Evolutionary conservation across 2,888 invertebrate genomes (phyloP), one percentile per base, ranked within the genome.

Genomic region (Scotopteryx bipunctaria): DNA sequence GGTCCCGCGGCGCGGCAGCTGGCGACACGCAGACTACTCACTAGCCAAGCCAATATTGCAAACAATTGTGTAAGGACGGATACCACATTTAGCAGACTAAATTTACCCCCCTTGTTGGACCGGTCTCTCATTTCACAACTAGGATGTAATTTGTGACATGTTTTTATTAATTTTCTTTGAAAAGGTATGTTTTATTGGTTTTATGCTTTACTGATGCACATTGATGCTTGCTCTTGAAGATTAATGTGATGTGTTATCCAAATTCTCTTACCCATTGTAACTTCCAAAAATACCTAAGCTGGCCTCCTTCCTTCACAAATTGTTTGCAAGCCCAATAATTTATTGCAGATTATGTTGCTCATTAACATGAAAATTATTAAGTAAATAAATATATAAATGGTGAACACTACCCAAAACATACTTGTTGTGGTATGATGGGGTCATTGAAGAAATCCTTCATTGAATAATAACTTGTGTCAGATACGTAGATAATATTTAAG

Each of bases 271-370:
- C 71, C 50, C 73, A 50, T 73, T 64, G 61, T 63, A 59, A 48
- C 57, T 67, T 69, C 64, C 66, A 67, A 69, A 76, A 75, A 66
- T 62, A 75, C 83, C 80, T 73, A 80, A 84, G 93, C 93, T 94
- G 94, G 94, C 94, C 94, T 94, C 94, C 94, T 84, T 91, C 91
- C 91, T 94, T 92, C 94, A 93, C 95, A 94, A 95, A 95, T 95
- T 95, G 95, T 95, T 95, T 95, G 95, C 94, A 95, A 94, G 94
- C 93, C 73, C 78, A 71, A 78, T 76, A 71, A 71, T 75, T 58
- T 60, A 60, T 60, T 66, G 63, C 65, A 62, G 63, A 61, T 63
- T 66, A 63, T 66, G 64, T 63, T 66, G 64, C 61, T 54, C 15
- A 58, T 58, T 38, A 40, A 14, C 25, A 31, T 31, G 19, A 44